phyloP scores from a whole-genome alignment of 2,113 vertebrate genomes.

The Thunnus thynnus region DNA sequence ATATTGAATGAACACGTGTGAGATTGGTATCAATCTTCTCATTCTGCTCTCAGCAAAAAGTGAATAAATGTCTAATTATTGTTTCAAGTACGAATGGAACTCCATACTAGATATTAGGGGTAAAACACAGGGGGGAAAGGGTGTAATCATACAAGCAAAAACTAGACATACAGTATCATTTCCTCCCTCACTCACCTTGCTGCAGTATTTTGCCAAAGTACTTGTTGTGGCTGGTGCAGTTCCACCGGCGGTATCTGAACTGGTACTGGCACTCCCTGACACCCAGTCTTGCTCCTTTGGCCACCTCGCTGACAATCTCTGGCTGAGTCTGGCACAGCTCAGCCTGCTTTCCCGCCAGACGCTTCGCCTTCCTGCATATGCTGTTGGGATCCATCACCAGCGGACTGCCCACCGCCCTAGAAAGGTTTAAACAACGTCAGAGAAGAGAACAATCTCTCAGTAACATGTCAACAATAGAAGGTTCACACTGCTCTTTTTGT shows the following conservation, averaged over 20 bases:
- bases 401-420: constrained; percentile 97
- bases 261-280: constrained; percentile 97
- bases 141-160: not conserved
- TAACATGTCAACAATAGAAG: constrained; percentile 2
- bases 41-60: not conserved
- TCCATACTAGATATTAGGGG: not conserved
- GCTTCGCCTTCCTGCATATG: constrained; percentile 97
- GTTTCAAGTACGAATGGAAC: not conserved
- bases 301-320: constrained; percentile 94
- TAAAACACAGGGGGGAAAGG: not conserved
- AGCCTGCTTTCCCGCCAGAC: constrained; percentile 93
- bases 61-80: no score
- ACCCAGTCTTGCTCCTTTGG: constrained; percentile 93
- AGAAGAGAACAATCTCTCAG: not conserved
- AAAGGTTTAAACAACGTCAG: constrained; percentile 63
- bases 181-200: constrained; percentile 89
- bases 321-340: constrained; percentile 97
- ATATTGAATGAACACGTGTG: no score
- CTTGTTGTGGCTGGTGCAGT: constrained; percentile 98
- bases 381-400: constrained; percentile 98
- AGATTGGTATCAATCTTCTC: not conserved
- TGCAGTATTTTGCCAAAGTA: constrained; percentile 97
- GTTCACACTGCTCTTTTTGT: constrained; percentile 3
- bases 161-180: not conserved
- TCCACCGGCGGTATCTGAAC: constrained; percentile 97